These are phyloP conservation scores for Prunella himalayana DNA, from an alignment of 2,113 vertebrate species.

Conservation along the genomic window DNA sequence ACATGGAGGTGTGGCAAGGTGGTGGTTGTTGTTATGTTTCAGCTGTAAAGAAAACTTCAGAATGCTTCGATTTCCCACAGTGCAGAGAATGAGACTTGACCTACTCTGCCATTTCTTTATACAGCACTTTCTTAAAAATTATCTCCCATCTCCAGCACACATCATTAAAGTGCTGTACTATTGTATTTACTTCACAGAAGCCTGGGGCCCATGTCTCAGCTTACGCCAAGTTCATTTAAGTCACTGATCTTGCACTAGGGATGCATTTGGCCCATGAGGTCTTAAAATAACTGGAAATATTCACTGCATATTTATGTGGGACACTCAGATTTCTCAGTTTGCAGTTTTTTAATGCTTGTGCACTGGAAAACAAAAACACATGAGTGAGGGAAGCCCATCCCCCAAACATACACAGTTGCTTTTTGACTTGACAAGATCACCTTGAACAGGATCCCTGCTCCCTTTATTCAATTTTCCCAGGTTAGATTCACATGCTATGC, in stretches of 20 bases:
- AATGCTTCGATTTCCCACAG: background rate
- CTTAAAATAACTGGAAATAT: background rate
- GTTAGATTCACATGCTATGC: background rate
- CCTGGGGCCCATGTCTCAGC: background rate
- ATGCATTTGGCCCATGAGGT: background rate
- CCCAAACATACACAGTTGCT: accelerated
- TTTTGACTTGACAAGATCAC: background rate
- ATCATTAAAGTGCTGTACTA: background rate
- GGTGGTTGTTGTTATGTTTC: background rate
- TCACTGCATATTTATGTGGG: background rate
- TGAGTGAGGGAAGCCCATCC: accelerated
- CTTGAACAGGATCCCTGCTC: accelerated
- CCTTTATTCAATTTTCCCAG: background rate
- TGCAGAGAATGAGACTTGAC: background rate
- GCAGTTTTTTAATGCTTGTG: background rate
- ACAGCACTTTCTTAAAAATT: background rate
- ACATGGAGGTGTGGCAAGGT: slow-evolving; percentile 13
- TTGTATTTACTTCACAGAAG: background rate
- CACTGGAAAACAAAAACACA: background rate
- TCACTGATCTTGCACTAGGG: background rate
- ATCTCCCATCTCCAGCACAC: background rate
- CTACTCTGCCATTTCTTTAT: background rate
- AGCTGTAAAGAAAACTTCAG: background rate
- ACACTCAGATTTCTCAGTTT: background rate
- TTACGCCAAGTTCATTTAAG: background rate